Base-by-base conservation (phyloP, 2,797 vertebrate genomes). In the Microctenopoma lineatum region DNA sequence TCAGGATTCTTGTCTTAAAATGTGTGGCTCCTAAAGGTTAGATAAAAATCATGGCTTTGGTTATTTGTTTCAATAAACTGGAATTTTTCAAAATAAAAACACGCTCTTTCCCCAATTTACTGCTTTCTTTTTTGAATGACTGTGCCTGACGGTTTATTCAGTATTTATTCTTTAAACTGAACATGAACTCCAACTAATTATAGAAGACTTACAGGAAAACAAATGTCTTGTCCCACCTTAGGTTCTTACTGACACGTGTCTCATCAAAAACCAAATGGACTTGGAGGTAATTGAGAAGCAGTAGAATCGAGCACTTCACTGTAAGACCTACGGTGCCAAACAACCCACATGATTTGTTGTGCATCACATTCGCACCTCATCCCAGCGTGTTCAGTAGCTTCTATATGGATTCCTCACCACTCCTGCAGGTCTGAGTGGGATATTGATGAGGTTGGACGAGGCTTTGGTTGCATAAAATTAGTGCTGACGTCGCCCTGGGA, bases 321-420 rank as follows among this genome's bases (percentile, higher is more conserved):
- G 44, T 6, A 42, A 60, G 32, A 66, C 45, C 29, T 0, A 32
- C 59, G 52, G 53, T 61, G 52, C 63, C 60, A 71, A 75, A 66
- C 56, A 73, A 36, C 41, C 42, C 27, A 13, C 58, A 55, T 4
- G 45, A 75, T 60, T 67, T 63, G 29, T 75, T 72, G 62, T 32
- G 32, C 60, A 76, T 75, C 63, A 39, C 50, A 69, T 59, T 59
- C 60, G 44, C 59, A 48, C 69, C 55, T 72, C 73, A 36, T 74
- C 75, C 26, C 63, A 70, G 68, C 41, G 68, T 83, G 75, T 66
- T 78, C 65, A 27, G 57, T 42, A 70, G 81, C 76, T 75, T 57
- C n/a, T 15, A 21, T 50, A 71, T 39, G 53, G 53, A 76, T 78
- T 58, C 70, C 45, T 77, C 36, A 21, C 47, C 63, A 51, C 42